Evolutionary conservation across 2,113 vertebrate species (phyloP).

Genomic region (Phyllopteryx taeniolatus): DNA sequence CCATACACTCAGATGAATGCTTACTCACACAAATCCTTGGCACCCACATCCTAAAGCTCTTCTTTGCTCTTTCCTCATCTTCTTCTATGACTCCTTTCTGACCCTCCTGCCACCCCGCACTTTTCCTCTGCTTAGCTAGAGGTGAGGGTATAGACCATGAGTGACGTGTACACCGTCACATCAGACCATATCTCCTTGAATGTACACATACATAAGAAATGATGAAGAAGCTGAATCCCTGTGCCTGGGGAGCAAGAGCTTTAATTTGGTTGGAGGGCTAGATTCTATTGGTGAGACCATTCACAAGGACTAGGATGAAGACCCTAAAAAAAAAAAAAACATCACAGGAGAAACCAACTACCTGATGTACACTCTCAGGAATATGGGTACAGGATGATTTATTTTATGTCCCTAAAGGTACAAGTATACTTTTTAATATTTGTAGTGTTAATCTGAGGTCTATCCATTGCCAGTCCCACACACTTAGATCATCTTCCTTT

Average conservation of each 20-base stretch:
- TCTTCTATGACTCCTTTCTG: conserved; percentile 3
- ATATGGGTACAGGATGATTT: not conserved
- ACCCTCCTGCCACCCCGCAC: not conserved
- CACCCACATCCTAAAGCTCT: conserved; percentile 8
- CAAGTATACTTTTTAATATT: not conserved
- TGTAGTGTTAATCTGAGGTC: no score
- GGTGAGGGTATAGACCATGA: not conserved
- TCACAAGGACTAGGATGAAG: no score
- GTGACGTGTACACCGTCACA: conserved; percentile 8
- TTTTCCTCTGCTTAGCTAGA: conserved; percentile 1
- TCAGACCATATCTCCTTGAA: conserved; percentile 3
- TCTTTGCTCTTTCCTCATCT: conserved; percentile 1
- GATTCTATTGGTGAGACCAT: not conserved
- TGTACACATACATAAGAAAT: not conserved
- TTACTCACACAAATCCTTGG: conserved; percentile 11
- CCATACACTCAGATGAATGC: conserved; percentile 9
- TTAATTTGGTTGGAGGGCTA: conserved; percentile 27
- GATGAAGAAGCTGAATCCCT: conserved; percentile 11
- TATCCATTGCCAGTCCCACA: no score
- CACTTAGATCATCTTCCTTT: no score
- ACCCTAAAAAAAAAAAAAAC: conserved; percentile 2
- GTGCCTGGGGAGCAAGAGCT: conserved; percentile 9
- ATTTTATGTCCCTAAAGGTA: not conserved
- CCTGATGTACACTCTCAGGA: no score
- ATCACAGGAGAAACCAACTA: not conserved